A percentile compares a stretch with the other conserved stretches of the same genome.
Conservation (phyloP, 30 jellyfish, hydroid and myxozoan genomes). For the Chironex yamaguchii region DNA sequence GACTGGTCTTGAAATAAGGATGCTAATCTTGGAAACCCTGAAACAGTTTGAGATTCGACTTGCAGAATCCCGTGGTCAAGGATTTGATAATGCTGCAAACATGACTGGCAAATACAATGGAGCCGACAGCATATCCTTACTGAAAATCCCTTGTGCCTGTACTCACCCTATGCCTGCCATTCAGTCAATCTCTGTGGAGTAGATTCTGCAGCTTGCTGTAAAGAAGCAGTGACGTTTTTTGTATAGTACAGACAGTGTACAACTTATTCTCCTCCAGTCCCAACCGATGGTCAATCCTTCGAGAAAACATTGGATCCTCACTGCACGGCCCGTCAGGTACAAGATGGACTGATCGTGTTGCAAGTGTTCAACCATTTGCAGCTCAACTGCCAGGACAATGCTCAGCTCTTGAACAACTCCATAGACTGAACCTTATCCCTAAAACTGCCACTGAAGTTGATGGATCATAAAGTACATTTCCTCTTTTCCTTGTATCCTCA, state of each 20-base stretch:
- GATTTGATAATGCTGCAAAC: constrained; percentile 75
- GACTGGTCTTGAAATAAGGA: constrained; percentile 55
- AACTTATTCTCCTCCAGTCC: constrained; percentile 57
- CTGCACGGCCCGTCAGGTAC: constrained; percentile 63
- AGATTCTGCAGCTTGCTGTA: constrained; percentile 38
- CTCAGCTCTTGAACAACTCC: constrained; percentile 45
- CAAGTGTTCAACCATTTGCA: constrained; percentile 67
- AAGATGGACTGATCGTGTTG: constrained; percentile 74
- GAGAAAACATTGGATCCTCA: constrained; percentile 49
- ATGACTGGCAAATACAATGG: constrained; percentile 78
- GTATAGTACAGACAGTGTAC: constrained; percentile 54
- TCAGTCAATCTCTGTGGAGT: not conserved
- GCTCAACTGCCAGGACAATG: constrained; percentile 56
- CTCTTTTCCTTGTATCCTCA: constrained; percentile 28
- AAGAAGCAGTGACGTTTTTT: constrained; percentile 55
- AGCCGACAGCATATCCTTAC: not conserved
- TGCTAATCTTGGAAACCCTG: constrained; percentile 55
- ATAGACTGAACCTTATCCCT: constrained; percentile 5
- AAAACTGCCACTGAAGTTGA: constrained; percentile 39
- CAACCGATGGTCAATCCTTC: constrained; percentile 48
- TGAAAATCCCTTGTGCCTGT: not conserved
- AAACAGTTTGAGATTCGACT: constrained; percentile 38
- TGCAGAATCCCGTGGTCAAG: constrained; percentile 72
- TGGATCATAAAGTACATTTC: constrained; percentile 40
- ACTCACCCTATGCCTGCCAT: not conserved